These are phyloP conservation scores for Bombycilla garrulus DNA, from an alignment of 2,113 vertebrate genomes.

Conservation along the genomic window DNA sequence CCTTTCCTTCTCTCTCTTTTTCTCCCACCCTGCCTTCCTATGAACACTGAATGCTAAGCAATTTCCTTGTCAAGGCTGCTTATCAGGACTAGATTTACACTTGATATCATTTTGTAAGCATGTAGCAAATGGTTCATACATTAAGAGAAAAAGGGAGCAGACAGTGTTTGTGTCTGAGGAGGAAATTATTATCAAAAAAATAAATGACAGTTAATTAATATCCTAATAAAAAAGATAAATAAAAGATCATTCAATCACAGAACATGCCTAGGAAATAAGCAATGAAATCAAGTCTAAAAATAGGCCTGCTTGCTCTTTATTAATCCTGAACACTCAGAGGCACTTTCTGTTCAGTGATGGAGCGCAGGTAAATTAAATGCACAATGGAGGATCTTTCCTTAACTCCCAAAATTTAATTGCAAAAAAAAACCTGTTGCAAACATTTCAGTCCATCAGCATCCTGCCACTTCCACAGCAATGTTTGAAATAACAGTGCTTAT, in stretches of 20 bases:
- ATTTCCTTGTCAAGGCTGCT: conserved; percentile 58
- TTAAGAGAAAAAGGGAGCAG: conserved; percentile 40
- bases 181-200: background rate
- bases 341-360: background rate
- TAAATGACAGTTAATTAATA: background rate
- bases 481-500: background rate
- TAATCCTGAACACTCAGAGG: background rate
- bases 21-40: conserved; percentile 28
- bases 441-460: background rate
- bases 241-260: conserved; percentile 4
- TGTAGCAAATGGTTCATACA: conserved; percentile 39
- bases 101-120: conserved; percentile 57
- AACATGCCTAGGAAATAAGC: background rate
- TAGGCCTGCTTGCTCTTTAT: background rate
- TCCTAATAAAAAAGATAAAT: conserved; percentile 36
- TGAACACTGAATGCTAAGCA: conserved; percentile 35
- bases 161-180: conserved; percentile 1
- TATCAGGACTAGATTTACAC: conserved; percentile 64
- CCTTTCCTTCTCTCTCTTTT: background rate
- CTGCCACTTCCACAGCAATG: background rate
- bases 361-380: background rate
- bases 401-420: background rate
- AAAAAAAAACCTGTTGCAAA: background rate
- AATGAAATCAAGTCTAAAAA: conserved; percentile 19
- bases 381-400: background rate